phyloP scores from a whole-genome alignment of 1,140 invertebrate species.

The Bradysia coprophila region DNA sequence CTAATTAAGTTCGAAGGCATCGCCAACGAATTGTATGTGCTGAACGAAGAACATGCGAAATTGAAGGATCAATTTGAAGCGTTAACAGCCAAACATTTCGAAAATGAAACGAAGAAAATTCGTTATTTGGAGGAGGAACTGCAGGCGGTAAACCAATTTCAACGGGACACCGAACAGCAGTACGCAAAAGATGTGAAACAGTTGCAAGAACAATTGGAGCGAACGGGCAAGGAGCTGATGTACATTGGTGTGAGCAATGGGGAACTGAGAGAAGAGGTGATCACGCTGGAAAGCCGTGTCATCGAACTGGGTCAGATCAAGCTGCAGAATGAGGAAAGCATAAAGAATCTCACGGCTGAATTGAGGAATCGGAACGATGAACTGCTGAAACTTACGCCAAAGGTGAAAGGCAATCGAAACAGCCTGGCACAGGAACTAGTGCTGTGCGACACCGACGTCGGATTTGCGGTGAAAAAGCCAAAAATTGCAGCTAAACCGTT shows the following conservation, averaged over 20 bases:
- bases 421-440: slow-evolving; percentile 17
- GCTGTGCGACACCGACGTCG: too few relatives aligned
- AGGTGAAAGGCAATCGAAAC: neutral
- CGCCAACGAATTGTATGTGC: slow-evolving; percentile 24
- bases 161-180: slow-evolving; percentile 25
- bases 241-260: slow-evolving; percentile 36
- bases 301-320: slow-evolving; percentile 9
- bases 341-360: slow-evolving; percentile 15
- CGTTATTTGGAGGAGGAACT: slow-evolving; percentile 15
- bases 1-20: slow-evolving; percentile 23
- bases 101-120: slow-evolving; percentile 13
- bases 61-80: slow-evolving; percentile 9
- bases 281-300: slow-evolving; percentile 18
- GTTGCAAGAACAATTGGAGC: slow-evolving; percentile 27
- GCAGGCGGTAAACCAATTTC: slow-evolving; percentile 16
- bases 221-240: slow-evolving; percentile 28
- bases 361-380: slow-evolving; percentile 13
- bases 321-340: slow-evolving; percentile 11
- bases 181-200: slow-evolving; percentile 26
- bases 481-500: too few relatives aligned
- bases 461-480: too few relatives aligned
- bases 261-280: slow-evolving; percentile 34
- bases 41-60: slow-evolving; percentile 12
- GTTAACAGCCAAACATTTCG: slow-evolving; percentile 12
- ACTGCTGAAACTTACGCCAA: slow-evolving; percentile 1